phyloP scores from a whole-genome alignment of 2,888 invertebrate species.

The Sinhomidia bicolor region DNA sequence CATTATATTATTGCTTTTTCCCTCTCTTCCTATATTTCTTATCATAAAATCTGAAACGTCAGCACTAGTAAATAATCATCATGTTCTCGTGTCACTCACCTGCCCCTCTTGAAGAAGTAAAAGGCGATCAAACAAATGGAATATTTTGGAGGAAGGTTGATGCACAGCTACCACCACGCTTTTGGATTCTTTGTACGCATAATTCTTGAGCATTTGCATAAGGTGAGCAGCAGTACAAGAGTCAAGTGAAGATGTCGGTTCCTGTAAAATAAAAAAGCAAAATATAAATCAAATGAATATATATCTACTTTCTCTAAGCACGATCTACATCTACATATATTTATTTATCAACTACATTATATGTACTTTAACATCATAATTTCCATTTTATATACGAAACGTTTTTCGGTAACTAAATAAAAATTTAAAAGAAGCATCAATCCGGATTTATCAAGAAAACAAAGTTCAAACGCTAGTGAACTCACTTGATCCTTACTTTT shows the following conservation, averaged over 20 bases:
- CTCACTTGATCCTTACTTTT: not conserved
- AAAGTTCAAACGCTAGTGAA: not conserved
- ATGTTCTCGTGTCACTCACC: slow-evolving; percentile 66
- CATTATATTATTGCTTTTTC: not conserved
- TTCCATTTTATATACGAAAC: no score
- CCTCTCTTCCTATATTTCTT: not conserved
- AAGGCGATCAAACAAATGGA: slow-evolving; percentile 90
- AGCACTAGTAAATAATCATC: not conserved
- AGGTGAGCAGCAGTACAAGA: slow-evolving; percentile 89
- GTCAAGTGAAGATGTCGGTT: slow-evolving; percentile 92
- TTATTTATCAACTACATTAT: no score
- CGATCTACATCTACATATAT: no score
- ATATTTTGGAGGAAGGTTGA: slow-evolving; percentile 91
- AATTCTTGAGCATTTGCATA: slow-evolving; percentile 88
- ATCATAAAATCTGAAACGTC: slow-evolving; percentile 18
- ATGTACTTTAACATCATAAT: no score
- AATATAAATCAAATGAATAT: not conserved
- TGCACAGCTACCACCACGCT: slow-evolving; percentile 91
- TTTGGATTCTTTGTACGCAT: slow-evolving; percentile 89
- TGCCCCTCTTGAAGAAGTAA: slow-evolving; percentile 87
- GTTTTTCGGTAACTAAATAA: no score
- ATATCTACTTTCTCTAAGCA: no score
- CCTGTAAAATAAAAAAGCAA: slow-evolving; percentile 83
- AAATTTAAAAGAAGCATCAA: no score
- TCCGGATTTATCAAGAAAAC: no score